phyloP scores from a whole-genome alignment of 2,797 vertebrate genomes.

The Vultur gryphus region DNA sequence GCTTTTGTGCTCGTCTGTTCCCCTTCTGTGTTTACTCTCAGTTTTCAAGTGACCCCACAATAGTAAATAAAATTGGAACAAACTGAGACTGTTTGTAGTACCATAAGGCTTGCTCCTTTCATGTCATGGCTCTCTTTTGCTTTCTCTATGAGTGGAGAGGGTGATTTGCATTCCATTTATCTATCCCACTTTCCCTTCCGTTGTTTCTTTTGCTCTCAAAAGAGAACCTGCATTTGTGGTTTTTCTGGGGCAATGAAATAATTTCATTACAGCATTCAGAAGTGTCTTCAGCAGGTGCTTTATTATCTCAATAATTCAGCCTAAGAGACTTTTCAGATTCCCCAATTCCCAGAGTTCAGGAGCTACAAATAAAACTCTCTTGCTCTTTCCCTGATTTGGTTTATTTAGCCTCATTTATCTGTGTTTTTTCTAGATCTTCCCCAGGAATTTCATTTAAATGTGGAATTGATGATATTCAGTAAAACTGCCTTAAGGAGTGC shows the following conservation, averaged over 20 bases:
- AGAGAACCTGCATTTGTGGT: constrained; percentile 43
- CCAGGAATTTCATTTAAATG: constrained; percentile 54
- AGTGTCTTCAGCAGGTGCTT: constrained; percentile 60
- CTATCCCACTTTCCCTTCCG: background rate
- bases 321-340: constrained; percentile 46
- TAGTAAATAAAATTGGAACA: background rate
- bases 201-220: constrained; percentile 31
- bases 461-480: constrained; percentile 2
- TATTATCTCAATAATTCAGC: constrained; percentile 64
- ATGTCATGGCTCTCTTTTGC: background rate
- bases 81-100: background rate
- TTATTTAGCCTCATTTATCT: constrained; percentile 58
- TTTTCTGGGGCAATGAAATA: constrained; percentile 53
- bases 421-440: constrained; percentile 47
- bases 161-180: constrained; percentile 42
- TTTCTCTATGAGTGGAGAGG: background rate
- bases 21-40: background rate
- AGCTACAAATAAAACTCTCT: constrained; percentile 65
- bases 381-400: constrained; percentile 33
- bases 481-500: background rate
- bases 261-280: constrained; percentile 45
- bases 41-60: background rate
- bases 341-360: constrained; percentile 59
- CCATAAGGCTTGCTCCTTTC: background rate
- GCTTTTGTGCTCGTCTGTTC: background rate